These are phyloP conservation scores for Macrophya alboannulata DNA, from an alignment of 2,888 invertebrate genomes.

Conservation along the genomic window DNA sequence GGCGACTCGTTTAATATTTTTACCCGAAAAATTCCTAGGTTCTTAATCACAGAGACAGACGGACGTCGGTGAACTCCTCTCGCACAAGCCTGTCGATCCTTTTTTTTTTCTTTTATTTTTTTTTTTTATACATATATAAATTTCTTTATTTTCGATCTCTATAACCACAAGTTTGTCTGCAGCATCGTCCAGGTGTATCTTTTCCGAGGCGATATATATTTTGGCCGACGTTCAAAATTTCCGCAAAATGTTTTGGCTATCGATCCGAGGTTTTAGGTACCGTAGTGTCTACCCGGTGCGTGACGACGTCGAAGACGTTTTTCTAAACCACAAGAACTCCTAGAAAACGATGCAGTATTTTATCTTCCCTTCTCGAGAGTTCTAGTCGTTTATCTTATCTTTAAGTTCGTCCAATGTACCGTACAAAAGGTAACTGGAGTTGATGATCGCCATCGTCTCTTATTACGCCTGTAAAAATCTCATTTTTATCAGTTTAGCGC, in stretches of 20 bases:
- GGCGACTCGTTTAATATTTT: conserved; percentile 8
- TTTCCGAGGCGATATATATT: conserved; percentile 70
- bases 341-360: background rate
- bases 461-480: conserved; percentile 8
- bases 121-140: background rate
- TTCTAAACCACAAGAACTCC: background rate
- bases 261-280: conserved; percentile 66
- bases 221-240: conserved; percentile 74
- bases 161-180: conserved; percentile 60
- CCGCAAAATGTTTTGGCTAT: conserved; percentile 75
- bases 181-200: conserved; percentile 74
- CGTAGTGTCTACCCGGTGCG: conserved; percentile 67
- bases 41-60: conserved; percentile 38
- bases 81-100: background rate
- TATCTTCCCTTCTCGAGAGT: conserved; percentile 25
- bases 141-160: conserved; percentile 49
- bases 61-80: conserved; percentile 1
- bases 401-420: background rate
- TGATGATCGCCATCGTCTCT: conserved; percentile 1
- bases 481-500: background rate
- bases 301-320: conserved; percentile 25
- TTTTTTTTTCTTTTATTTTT: background rate
- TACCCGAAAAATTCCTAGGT: conserved; percentile 1
- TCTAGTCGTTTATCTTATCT: conserved; percentile 12
- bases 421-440: background rate